phyloP scores from a whole-genome alignment of 1,140 invertebrate genomes.

The Drosophila pruinosa region DNA sequence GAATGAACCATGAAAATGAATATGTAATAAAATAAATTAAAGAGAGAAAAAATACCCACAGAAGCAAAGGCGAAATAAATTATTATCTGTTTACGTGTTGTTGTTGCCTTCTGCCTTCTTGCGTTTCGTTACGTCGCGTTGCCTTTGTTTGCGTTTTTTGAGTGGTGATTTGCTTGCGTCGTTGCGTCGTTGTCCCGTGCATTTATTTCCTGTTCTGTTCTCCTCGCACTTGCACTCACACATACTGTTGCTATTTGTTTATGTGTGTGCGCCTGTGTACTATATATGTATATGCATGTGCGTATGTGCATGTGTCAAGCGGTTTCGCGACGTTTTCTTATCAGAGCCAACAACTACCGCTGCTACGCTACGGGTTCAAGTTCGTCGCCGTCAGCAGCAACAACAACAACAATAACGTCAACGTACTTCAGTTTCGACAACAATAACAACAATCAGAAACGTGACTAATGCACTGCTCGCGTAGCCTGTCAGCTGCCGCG shows the following conservation, averaged over 20 bases:
- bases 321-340: constrained; percentile 36
- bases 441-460: constrained; percentile 42
- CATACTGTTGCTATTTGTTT: constrained; percentile 12
- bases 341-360: constrained; percentile 28
- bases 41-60: background rate
- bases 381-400: background rate
- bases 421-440: constrained; percentile 8
- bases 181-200: constrained; percentile 17
- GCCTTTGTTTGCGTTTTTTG: constrained; percentile 33
- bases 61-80: constrained; percentile 32
- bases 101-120: constrained; percentile 18
- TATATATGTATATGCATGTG: constrained; percentile 7
- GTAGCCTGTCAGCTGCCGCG: constrained; percentile 78
- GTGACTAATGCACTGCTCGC: constrained; percentile 78
- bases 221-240: background rate
- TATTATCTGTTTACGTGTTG: constrained; percentile 29
- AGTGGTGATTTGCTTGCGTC: constrained; percentile 4
- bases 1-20: constrained; percentile 33
- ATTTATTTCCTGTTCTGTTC: constrained; percentile 50
- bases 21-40: constrained; percentile 9
- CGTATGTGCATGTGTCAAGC: constrained; percentile 19
- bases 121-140: background rate
- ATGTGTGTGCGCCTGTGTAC: constrained; percentile 1
- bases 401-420: constrained; percentile 7
- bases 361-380: constrained; percentile 7